Base-by-base conservation (phyloP, 2,888 invertebrate genomes). In the Limulus polyphemus region DNA sequence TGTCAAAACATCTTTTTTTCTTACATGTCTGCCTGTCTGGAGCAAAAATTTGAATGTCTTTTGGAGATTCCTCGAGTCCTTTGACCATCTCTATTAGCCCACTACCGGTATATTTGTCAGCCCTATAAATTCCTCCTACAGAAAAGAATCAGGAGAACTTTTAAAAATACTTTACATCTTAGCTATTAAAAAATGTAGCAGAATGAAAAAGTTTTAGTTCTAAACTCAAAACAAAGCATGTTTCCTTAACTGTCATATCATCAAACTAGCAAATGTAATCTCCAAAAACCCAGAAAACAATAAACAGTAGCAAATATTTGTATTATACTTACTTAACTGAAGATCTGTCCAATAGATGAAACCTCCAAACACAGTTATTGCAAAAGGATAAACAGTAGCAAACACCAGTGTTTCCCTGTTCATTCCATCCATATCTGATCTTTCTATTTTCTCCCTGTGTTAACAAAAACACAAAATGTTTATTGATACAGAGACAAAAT, bases 261-360 rank as follows among this genome's bases (percentile, higher is more conserved):
- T n/a, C n/a, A n/a, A n/a, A n/a, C n/a, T n/a, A n/a, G n/a, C n/a
- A n/a, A n/a, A n/a, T n/a, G n/a, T n/a, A n/a, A n/a, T n/a, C n/a
- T n/a, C n/a, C n/a, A n/a, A n/a, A n/a, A n/a, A n/a, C n/a, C n/a
- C 32, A 32, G 7, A 5, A 7, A 32, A 32, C 32, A 32, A 32
- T 7, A 32, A 32, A 32, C 1, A 32, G n/a, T n/a, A n/a, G n/a
- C n/a, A n/a, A 32, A 32, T 32, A 7, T 32, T 32, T 32, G 3
- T n/a, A 51, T 51, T 51, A 9, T 13, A 14, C 51, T 14, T 51
- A 51, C 51, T 51, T 14, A 13, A 51, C 51, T n/a, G 93, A 63
- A 95, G 79, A 76, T 95, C 95, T 0, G 95, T 95, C 95, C 95
- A 97, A 78, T 94, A 97, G 60, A 97, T 92, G 74, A 90, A 90